A percentile compares a stretch with the other conserved stretches of the same genome.
Evolutionary conservation across 2,888 invertebrate genomes (phyloP).

Genomic region (Chrysina gloriosa): DNA sequence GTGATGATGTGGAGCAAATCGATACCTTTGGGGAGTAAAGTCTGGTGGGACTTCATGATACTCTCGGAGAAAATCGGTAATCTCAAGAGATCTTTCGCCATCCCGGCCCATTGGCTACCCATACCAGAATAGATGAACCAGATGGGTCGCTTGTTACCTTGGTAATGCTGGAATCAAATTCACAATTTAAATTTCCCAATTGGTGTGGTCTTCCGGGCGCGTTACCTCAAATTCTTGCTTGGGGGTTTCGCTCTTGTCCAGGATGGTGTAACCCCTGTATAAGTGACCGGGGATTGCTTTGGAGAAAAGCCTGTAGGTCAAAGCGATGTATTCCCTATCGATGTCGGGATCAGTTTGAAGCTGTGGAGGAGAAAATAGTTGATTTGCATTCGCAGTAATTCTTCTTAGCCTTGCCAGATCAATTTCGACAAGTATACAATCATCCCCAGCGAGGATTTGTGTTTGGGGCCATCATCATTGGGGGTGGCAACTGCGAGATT

Average conservation of each 20-base stretch:
- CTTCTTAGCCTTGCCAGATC: neutral
- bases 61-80: slow-evolving; percentile 75
- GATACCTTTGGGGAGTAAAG: slow-evolving; percentile 71
- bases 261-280: slow-evolving; percentile 72
- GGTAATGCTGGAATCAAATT: slow-evolving; percentile 56
- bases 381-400: neutral
- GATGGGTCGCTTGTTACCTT: slow-evolving; percentile 65
- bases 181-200: too few relatives aligned
- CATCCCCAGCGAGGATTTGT: too few relatives aligned
- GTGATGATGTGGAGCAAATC: slow-evolving; percentile 74
- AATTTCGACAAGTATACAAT: too few relatives aligned
- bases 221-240: slow-evolving; percentile 60
- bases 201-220: too few relatives aligned
- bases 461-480: too few relatives aligned
- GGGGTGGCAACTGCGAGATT: too few relatives aligned
- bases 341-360: slow-evolving; percentile 68
- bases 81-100: slow-evolving; percentile 75
- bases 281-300: slow-evolving; percentile 70
- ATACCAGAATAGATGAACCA: slow-evolving; percentile 83
- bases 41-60: slow-evolving; percentile 69
- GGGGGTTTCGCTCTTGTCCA: slow-evolving; percentile 56
- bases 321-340: slow-evolving; percentile 67
- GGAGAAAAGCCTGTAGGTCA: slow-evolving; percentile 66
- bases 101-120: slow-evolving; percentile 80
- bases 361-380: slow-evolving; percentile 47